Evolutionary conservation across 2,113 vertebrate species (phyloP).

Genomic region (Prochilodus magdalenae): DNA sequence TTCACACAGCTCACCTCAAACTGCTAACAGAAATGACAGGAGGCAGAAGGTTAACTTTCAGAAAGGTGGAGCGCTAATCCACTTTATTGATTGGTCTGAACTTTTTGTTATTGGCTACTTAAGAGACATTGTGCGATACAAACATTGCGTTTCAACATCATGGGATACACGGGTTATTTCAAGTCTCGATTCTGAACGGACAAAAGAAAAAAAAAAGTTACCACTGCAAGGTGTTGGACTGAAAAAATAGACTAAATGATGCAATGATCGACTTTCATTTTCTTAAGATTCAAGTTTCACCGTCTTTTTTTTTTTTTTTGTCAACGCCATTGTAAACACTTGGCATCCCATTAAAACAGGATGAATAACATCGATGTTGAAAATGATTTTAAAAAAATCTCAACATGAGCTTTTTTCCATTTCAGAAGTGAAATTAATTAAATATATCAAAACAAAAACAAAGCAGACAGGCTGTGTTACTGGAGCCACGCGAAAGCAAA

Average conservation of each 20-base stretch:
- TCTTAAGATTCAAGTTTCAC: slow-evolving; percentile 82
- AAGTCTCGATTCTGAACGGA: slow-evolving; percentile 81
- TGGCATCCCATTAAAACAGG: slow-evolving; percentile 71
- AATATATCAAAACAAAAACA: background rate
- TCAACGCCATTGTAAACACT: slow-evolving; percentile 80
- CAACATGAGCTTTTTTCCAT: slow-evolving; percentile 67
- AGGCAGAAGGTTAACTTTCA: slow-evolving; percentile 58
- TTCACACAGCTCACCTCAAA: background rate
- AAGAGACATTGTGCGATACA: slow-evolving; percentile 84
- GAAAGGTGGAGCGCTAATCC: slow-evolving; percentile 81
- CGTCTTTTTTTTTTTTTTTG: slow-evolving; percentile 69
- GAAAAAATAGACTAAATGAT: slow-evolving; percentile 61
- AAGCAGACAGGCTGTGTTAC: slow-evolving; percentile 59
- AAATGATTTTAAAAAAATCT: slow-evolving; percentile 65
- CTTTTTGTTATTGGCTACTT: slow-evolving; percentile 83
- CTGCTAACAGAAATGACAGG: background rate
- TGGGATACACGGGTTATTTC: slow-evolving; percentile 79
- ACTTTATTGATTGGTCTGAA: slow-evolving; percentile 91
- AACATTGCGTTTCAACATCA: slow-evolving; percentile 80
- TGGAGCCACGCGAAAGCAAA: slow-evolving; percentile 62
- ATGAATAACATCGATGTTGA: slow-evolving; percentile 71
- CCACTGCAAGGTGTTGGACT: slow-evolving; percentile 68
- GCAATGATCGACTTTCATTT: slow-evolving; percentile 71
- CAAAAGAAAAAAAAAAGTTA: slow-evolving; percentile 59
- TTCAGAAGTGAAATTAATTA: slow-evolving; percentile 59